These are phyloP conservation scores for Delia radicum DNA, from an alignment of 1,140 invertebrate species.

Conservation along the genomic window DNA sequence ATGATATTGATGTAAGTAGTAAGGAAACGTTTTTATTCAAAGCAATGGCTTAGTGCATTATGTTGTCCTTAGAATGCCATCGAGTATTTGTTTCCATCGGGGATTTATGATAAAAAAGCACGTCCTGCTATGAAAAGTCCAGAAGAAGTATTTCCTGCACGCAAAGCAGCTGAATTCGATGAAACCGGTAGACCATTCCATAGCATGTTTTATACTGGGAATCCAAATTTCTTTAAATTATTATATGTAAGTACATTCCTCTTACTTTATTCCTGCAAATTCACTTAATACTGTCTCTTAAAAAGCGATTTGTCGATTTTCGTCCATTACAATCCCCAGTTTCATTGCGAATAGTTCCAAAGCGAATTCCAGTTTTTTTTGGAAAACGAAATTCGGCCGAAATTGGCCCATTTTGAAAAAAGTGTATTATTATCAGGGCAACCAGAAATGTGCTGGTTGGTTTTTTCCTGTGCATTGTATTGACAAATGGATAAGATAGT, in stretches of 20 bases:
- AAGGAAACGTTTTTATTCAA: conserved; percentile 63
- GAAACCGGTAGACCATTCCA: conserved; percentile 82
- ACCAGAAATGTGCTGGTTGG: too few species aligned
- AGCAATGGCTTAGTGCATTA: neutral
- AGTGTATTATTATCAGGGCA: too few species aligned
- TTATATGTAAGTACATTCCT: conserved; percentile 67
- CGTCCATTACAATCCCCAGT: too few species aligned
- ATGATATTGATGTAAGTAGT: conserved; percentile 82
- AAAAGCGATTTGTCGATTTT: too few species aligned
- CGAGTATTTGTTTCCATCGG: conserved; percentile 89
- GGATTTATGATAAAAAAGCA: conserved; percentile 78
- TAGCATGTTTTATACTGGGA: conserved; percentile 86
- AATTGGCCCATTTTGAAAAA: too few species aligned
- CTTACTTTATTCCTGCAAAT: neutral
- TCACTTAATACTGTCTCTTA: too few species aligned
- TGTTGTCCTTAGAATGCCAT: conserved; percentile 74
- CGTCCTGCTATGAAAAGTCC: conserved; percentile 86
- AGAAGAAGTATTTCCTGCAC: conserved; percentile 78
- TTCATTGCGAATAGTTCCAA: too few species aligned
- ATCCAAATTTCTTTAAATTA: conserved; percentile 79
- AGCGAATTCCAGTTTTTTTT: too few species aligned
- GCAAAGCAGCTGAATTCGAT: conserved; percentile 90
- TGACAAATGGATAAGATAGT: too few species aligned
- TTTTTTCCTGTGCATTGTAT: too few species aligned
- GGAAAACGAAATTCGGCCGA: conserved; percentile 16